These are phyloP conservation scores for Poecilia gillii DNA, from an alignment of 2,797 vertebrate species.

Conservation along the genomic window DNA sequence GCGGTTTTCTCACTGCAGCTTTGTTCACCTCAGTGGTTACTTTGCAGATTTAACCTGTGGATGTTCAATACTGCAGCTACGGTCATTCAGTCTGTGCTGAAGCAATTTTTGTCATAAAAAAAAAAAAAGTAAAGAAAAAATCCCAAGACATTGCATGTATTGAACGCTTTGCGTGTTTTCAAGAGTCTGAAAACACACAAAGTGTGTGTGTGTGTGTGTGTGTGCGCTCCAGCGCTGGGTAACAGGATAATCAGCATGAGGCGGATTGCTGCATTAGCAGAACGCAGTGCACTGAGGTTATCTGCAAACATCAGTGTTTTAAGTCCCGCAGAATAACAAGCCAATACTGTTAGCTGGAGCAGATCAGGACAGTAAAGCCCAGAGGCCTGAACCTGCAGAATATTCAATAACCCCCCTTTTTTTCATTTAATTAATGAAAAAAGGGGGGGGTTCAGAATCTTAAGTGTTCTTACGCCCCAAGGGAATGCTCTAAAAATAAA, in stretches of 20 bases:
- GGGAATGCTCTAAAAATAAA: constrained; percentile 29
- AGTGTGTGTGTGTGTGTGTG: constrained; percentile 29
- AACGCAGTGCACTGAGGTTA: constrained; percentile 68
- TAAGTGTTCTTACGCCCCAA: constrained; percentile 15
- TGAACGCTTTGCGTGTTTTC: constrained; percentile 30
- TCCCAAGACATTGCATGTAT: constrained; percentile 50
- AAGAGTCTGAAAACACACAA: no score
- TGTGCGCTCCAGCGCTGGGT: constrained; percentile 52
- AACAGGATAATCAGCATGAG: constrained; percentile 76
- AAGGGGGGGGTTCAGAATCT: constrained; percentile 24
- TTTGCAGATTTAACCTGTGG: constrained; percentile 4
- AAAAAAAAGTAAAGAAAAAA: constrained; percentile 7
- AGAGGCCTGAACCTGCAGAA: constrained; percentile 57
- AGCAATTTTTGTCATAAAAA: constrained; percentile 50
- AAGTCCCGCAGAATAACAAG: constrained; percentile 67
- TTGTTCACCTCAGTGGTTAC: constrained; percentile 23
- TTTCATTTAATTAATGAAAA: constrained; percentile 42
- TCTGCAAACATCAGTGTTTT: constrained; percentile 81
- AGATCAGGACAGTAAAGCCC: constrained; percentile 44
- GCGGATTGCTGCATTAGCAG: constrained; percentile 79
- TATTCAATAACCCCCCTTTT: constrained; percentile 36
- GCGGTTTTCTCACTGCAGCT: constrained; percentile 35
- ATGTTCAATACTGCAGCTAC: constrained; percentile 27
- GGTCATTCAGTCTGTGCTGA: constrained; percentile 30
- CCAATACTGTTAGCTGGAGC: constrained; percentile 53